Percentiles rank a stretch among this genome's conserved stretches.
These are phyloP conservation scores for Smithornis capensis DNA, from an alignment of 2,113 vertebrate genomes.

Conservation along the genomic window DNA sequence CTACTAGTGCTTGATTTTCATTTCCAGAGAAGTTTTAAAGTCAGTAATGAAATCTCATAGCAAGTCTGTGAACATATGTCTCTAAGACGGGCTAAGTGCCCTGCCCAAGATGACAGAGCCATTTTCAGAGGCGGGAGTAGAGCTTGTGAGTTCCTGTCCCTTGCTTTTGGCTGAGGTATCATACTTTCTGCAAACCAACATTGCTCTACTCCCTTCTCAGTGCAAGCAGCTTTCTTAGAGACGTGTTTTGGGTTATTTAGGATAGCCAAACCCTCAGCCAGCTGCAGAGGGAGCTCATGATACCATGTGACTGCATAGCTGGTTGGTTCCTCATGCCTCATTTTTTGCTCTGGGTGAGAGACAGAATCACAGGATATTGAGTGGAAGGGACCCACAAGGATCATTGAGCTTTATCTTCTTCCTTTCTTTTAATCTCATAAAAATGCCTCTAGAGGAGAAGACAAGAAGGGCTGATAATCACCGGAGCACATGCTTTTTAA, in stretches of 20 bases:
- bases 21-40: neutral
- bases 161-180: neutral
- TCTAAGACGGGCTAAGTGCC: neutral
- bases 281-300: neutral
- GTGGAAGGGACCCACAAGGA: no score
- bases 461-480: neutral
- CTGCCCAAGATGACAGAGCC: neutral
- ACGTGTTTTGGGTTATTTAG: neutral
- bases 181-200: neutral
- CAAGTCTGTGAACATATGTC: neutral
- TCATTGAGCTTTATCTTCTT: neutral
- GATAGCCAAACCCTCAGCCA: neutral
- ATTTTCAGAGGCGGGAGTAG: neutral
- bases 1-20: neutral
- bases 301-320: neutral
- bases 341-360: neutral
- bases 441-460: neutral
- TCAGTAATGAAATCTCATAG: neutral
- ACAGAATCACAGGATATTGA: no score
- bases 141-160: neutral
- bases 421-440: neutral
- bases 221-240: neutral
- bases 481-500: neutral
- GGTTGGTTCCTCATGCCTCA: neutral
- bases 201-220: neutral